These are phyloP conservation scores for Girardinichthys multiradiatus DNA, from an alignment of 2,113 vertebrate genomes.

Conservation along the genomic window DNA sequence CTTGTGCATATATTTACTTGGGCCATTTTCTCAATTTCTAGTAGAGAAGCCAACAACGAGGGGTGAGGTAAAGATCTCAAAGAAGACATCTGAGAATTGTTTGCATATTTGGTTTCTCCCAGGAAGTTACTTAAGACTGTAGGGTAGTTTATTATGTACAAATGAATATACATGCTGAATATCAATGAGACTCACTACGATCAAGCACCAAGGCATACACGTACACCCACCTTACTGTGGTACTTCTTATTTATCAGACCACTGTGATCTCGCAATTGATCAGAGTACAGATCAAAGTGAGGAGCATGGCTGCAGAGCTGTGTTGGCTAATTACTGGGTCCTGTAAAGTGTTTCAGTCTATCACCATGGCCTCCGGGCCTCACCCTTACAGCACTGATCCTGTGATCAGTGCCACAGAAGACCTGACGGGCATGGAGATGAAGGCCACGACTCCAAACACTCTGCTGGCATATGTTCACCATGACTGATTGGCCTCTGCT, in stretches of 20 bases:
- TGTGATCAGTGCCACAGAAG: constrained; percentile 57
- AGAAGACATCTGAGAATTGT: constrained; percentile 45
- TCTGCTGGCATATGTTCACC: constrained; percentile 50
- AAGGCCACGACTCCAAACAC: constrained; percentile 46
- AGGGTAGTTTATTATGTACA: background rate
- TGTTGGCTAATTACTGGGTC: constrained; percentile 60
- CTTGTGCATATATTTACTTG: constrained; percentile 15
- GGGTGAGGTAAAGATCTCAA: constrained; percentile 16
- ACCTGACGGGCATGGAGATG: constrained; percentile 55
- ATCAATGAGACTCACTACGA: constrained; percentile 9
- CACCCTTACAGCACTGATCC: constrained; percentile 46
- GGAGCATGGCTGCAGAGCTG: constrained; percentile 41
- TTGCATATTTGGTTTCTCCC: constrained; percentile 20
- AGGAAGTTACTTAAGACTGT: constrained; percentile 1
- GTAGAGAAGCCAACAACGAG: no score
- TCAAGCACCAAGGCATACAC: constrained; percentile 1
- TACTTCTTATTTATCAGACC: constrained; percentile 43
- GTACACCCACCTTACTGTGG: constrained; percentile 10
- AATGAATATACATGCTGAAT: constrained; percentile 8
- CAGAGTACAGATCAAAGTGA: constrained; percentile 62
- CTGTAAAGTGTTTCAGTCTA: constrained; percentile 66
- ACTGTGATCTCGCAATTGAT: constrained; percentile 67
- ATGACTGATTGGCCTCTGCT: constrained; percentile 48
- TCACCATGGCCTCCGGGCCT: constrained; percentile 57
- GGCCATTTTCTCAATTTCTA: constrained; percentile 33